phyloP scores from a whole-genome alignment of 2,113 vertebrate genomes.

The Sinocyclocheilus anophthalmus region DNA sequence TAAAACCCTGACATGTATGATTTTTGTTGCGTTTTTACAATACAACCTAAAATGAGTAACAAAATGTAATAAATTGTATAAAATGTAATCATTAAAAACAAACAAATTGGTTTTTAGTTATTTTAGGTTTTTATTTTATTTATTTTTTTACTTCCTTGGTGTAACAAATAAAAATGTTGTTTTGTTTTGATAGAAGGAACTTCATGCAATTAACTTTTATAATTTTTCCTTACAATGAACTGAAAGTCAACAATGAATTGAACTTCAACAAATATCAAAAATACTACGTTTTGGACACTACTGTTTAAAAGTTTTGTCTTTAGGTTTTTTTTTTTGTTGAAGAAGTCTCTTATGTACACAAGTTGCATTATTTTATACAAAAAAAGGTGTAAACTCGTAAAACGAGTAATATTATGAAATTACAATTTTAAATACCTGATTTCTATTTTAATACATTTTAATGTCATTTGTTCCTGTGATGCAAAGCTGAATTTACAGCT shows the following conservation, averaged over 20 bases:
- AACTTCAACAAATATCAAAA: neutral
- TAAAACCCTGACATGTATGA: neutral
- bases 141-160: too few relatives aligned
- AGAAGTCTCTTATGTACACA: too few relatives aligned
- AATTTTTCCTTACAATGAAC: neutral
- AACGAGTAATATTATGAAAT: too few relatives aligned
- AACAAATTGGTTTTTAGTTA: neutral
- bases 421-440: too few relatives aligned
- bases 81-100: neutral
- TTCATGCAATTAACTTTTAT: neutral
- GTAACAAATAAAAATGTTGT: neutral
- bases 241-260: neutral
- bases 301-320: neutral
- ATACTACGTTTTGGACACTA: neutral
- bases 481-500: neutral
- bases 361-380: too few relatives aligned
- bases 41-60: neutral
- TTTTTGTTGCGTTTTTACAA: neutral
- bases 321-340: neutral
- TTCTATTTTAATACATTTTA: neutral
- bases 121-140: too few relatives aligned
- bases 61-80: neutral
- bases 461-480: neutral
- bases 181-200: neutral
- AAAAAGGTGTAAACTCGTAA: too few relatives aligned